Base-by-base conservation (phyloP, 2,888 invertebrate species). In the Drosophila mercatorum region DNA sequence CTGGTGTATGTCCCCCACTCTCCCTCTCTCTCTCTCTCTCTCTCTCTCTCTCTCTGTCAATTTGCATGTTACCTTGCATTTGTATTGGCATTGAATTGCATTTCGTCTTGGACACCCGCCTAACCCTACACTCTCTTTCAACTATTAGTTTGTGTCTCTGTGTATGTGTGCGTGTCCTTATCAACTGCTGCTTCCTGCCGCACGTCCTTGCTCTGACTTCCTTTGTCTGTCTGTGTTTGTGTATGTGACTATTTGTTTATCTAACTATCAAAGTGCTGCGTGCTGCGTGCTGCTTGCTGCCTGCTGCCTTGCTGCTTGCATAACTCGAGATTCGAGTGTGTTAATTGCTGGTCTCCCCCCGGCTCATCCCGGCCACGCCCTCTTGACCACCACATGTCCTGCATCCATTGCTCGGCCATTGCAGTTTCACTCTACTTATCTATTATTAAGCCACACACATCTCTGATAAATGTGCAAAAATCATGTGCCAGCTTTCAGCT, bases 231-330 rank as follows among this genome's bases (percentile, higher is more conserved):
- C 60, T 71, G 67, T 55, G 53, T 72, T 68, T 68, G 81, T 53
- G 38, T 53, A 22, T 22, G 52, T 14, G 52, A 38, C 38, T 40
- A 85, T 83, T 88, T 88, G 89, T 85, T 88, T 89, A 89, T 88
- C 88, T 85, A 88, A 89, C 89, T 83, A 86, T 83, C 83, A 87
- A 87, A 87, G 81, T 83, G 87, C 89, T 85, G 88, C 85, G 79
- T 75, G 78, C 82, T 69, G 71, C 88, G 82, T 85, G 78, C 81
- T 85, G 88, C 85, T 72, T 75, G 78, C 82, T 69, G 71, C 88
- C 82, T 85, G 78, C 81, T 84, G 87, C 82, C 28, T 75, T 75
- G 78, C 72, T 69, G 68, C 88, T 88, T 86, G 79, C 81, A 75
- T 65, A 72, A 57, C 75, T 86, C 71, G 34, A 80, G 73, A 85